phyloP scores from a whole-genome alignment of 2,888 invertebrate species.

The Napeogenes sylphis region DNA sequence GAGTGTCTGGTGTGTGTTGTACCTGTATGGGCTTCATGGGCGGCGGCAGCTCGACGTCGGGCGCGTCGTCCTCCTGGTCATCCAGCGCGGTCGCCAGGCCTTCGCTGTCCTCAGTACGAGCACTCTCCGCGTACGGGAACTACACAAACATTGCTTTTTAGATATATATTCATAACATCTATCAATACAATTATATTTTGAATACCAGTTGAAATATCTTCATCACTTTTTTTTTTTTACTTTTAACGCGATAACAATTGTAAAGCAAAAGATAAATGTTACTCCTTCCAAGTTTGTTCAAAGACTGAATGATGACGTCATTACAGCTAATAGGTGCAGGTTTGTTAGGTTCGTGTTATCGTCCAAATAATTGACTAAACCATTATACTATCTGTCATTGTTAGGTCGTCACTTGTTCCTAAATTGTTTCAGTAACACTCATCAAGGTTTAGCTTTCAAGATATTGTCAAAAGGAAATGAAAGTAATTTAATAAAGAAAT shows the following conservation, averaged over 20 bases:
- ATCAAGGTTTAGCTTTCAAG: no score
- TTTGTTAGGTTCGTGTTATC: not conserved
- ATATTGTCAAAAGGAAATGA: constrained; percentile 12
- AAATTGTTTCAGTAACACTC: not conserved
- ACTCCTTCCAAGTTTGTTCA: not conserved
- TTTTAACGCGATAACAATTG: no score
- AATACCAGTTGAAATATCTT: no score
- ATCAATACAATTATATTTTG: not conserved
- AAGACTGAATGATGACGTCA: not conserved
- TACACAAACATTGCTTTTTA: constrained; percentile 27
- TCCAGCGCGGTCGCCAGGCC: constrained; percentile 76
- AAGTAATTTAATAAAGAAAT: constrained; percentile 11
- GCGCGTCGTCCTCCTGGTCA: constrained; percentile 86
- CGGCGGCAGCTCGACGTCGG: constrained; percentile 90
- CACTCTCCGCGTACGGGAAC: constrained; percentile 55
- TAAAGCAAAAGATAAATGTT: not conserved
- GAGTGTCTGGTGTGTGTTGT: not conserved
- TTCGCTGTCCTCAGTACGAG: constrained; percentile 55
- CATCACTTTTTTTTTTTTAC: no score
- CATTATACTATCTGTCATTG: constrained; percentile 6
- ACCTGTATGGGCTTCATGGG: constrained; percentile 97
- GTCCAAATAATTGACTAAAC: constrained; percentile 1
- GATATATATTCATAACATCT: not conserved
- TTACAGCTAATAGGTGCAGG: not conserved
- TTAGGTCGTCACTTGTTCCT: not conserved